Conservation (phyloP, 2,888 invertebrate genomes). For the Leptogaster cylindrica region DNA sequence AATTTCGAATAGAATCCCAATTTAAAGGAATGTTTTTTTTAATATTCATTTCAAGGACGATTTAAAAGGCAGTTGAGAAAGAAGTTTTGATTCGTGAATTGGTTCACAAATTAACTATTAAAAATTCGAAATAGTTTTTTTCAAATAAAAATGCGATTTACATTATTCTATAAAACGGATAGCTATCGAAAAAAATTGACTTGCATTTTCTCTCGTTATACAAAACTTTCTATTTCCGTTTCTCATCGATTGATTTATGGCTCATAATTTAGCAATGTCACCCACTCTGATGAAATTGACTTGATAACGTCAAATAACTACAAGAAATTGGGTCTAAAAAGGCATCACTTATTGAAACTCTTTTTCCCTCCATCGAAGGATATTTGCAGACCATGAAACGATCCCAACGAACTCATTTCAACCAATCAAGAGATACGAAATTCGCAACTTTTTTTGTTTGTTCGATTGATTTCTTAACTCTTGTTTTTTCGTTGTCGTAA, state of each 20-base stretch:
- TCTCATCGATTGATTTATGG: conserved; percentile 42
- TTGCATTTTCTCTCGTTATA: conserved; percentile 26
- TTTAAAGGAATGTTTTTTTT: no score
- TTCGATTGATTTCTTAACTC: conserved; percentile 26
- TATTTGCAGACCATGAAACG: not conserved
- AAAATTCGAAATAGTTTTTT: no score
- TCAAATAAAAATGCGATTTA: no score
- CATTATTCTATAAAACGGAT: no score
- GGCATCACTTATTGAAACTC: conserved; percentile 24
- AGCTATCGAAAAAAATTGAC: no score
- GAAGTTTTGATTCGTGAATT: no score
- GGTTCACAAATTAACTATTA: no score
- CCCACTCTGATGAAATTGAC: conserved; percentile 42
- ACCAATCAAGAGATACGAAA: conserved; percentile 23
- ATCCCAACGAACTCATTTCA: not conserved
- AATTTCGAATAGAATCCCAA: not conserved
- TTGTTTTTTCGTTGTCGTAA: conserved; percentile 16
- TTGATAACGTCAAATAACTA: conserved; percentile 41
- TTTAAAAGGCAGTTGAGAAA: no score
- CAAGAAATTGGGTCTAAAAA: conserved; percentile 19
- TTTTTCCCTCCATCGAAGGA: not conserved
- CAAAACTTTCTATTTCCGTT: conserved; percentile 36
- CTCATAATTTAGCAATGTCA: conserved; percentile 43
- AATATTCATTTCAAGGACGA: no score
- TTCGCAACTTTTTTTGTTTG: conserved; percentile 20